Evolutionary conservation across 2,888 invertebrate species (phyloP), one percentile per base, ranked within the genome.

Genomic region (Himalopsyche kuldschensis): DNA sequence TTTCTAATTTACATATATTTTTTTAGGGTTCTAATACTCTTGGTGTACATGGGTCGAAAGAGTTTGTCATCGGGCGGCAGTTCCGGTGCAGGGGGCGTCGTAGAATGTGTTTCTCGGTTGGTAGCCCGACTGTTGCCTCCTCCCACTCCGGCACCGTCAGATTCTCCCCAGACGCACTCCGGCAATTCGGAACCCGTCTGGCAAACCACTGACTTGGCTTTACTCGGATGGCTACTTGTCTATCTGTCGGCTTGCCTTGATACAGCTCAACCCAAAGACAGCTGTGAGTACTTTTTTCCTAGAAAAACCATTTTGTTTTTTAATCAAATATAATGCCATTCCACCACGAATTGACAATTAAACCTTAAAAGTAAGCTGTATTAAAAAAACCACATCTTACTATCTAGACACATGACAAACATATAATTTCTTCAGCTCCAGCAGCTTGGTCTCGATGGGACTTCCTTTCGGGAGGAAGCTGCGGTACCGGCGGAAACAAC

Each of bases 21-120:
- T 88, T 88, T 3, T 89, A 95, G 97, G 88, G 96, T 97, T 85
- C 96, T 98, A 88, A 95, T 97, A 87, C 91, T 98, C 84, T 91
- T 98, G 86, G 95, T 97, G 86, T 97, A 96, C 90, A 93, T 98
- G 91, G 96, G 96, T 82, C 95, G 97, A 87, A 96, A 96, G 89
- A 96, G 95, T 85, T 89, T 89, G 88, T 82, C 80, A 78, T 80
- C 82, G 3, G 85, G 84, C 6, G 93, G 93, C 87, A 55, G 55
- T 20, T 55, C 55, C 1, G 55, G 55, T 5, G 20, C 55, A 10
- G 93, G 93, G 87, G 92, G 92, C 87, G 93, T 94, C n/a, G 91
- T 95, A 87, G 92, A 93, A 89, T 93, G 94, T 1, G 93, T 94
- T 85, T 90, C 94, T 87, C 93, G 91, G 85, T 93, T 94, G 0